Evolutionary conservation across 2,888 invertebrate genomes (phyloP), one percentile per base, ranked within the genome.

Genomic region (Nemoura dubitans): DNA sequence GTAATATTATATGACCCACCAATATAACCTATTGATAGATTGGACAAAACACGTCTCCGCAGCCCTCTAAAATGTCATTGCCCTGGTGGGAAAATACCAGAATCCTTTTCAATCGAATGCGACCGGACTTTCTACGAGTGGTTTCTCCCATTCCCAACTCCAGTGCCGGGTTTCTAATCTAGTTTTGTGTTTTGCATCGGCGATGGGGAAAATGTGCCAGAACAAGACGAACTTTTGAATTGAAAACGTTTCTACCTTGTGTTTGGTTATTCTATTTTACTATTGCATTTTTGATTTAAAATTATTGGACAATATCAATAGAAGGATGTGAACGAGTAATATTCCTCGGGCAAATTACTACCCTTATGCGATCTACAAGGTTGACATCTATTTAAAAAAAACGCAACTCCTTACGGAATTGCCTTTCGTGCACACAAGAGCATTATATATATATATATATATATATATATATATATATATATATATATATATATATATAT

Each of bases 21-120:
- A 81, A 81, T 81, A 81, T 81, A 81, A 81, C 30, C 81, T 81
- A 81, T 81, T 81, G 81, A 30, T 81, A 59, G 27, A 81, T 29
- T 81, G 28, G 6, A 81, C 81, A 28, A 81, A 81, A 81, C 81
- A 30, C 30, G 26, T 27, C 81, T 81, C 28, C 29, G 28, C 28
- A 78, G 78, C 16, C 27, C 81, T 81, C 26, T 78, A 78, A 78
- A 29, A 29, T 81, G 81, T 81, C 81, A 81, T 28, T 81, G 81
- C 81, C 81, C 81, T 81, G 26, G n/a, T 81, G 81, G 81, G 81
- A 81, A 81, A 29, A 59, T 59, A 21, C 59, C 14, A 21, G 59
- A 59, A 59, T 59, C 59, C 59, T 59, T 36, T 59, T 59, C 59
- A 59, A 59, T 21, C 21, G 59, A 59, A 59, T 14, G 59, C 59